Percentiles rank a stretch among this genome's conserved stretches.
Evolutionary conservation across 2,113 vertebrate genomes (phyloP).

Genomic region (Maccullochella peelii): DNA sequence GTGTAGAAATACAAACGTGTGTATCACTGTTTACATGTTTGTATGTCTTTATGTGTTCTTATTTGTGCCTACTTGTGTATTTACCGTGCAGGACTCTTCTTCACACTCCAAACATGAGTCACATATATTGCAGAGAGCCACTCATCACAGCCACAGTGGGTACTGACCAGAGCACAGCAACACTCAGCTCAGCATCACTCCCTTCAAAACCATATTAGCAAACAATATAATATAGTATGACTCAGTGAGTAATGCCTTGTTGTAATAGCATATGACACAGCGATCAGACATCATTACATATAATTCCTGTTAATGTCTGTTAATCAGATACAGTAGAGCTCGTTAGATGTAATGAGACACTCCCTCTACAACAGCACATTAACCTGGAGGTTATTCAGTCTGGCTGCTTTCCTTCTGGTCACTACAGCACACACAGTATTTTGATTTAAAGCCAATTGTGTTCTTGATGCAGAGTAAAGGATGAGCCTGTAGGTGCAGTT

Average conservation of each 20-base stretch:
- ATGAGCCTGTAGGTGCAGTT: conserved; percentile 10
- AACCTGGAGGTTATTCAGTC: conserved; percentile 69
- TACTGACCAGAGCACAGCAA: conserved; percentile 23
- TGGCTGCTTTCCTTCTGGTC: conserved; percentile 52
- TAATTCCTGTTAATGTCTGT: conserved; percentile 72
- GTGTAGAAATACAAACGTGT: neutral
- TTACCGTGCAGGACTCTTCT: neutral
- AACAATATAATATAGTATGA: conserved; percentile 56
- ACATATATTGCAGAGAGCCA: neutral
- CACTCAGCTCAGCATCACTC: conserved; percentile 39
- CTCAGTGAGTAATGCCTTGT: conserved; percentile 54
- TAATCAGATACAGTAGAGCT: conserved; percentile 74
- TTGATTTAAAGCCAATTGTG: conserved; percentile 7
- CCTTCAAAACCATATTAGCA: conserved; percentile 56
- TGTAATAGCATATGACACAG: conserved; percentile 56
- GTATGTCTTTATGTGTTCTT: neutral
- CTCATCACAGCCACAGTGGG: conserved; percentile 10
- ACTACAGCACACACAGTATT: conserved; percentile 12
- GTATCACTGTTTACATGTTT: neutral
- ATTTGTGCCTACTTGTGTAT: neutral
- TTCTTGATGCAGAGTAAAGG: neutral
- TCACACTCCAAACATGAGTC: neutral
- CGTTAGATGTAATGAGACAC: conserved; percentile 76
- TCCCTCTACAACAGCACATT: conserved; percentile 65
- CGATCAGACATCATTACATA: conserved; percentile 70